A percentile compares a stretch with the other conserved stretches of the same genome.
Evolutionary conservation across 1,140 invertebrate species (phyloP).

Genomic region (Trichonephila clavata): DNA sequence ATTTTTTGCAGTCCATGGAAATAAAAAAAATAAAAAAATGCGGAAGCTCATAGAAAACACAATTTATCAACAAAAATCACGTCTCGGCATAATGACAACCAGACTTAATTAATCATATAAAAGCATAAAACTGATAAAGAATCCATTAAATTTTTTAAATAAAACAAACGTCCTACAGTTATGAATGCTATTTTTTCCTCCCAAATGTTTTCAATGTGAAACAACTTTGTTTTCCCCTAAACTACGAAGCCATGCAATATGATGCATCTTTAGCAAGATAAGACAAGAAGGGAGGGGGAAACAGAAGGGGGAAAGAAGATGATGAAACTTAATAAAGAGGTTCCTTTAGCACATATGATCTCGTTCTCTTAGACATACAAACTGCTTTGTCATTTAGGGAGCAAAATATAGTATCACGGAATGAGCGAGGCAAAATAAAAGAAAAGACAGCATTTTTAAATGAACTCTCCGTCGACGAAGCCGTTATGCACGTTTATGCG

Average conservation of each 20-base stretch:
- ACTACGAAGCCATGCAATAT: not conserved
- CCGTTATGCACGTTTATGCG: slow-evolving; percentile 68
- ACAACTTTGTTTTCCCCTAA: slow-evolving; percentile 1
- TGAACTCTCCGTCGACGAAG: slow-evolving; percentile 45
- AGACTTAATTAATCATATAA: not conserved
- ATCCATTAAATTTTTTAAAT: not conserved
- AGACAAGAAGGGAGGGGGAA: not conserved
- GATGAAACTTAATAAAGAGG: slow-evolving; percentile 11
- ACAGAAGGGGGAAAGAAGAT: not conserved
- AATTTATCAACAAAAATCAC: not conserved
- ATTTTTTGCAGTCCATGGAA: too few relatives aligned
- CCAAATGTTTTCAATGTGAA: not conserved
- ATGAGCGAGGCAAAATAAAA: not conserved
- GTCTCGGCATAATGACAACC: not conserved
- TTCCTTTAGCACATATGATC: not conserved
- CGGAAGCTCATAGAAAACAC: too few relatives aligned
- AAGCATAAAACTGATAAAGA: not conserved
- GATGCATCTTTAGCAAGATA: slow-evolving; percentile 17
- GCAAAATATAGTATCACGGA: slow-evolving; percentile 34
- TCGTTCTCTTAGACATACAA: slow-evolving; percentile 32
- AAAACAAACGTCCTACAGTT: not conserved
- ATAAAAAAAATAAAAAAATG: too few relatives aligned
- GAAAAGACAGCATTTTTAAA: slow-evolving; percentile 40
- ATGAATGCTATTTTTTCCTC: too few relatives aligned
- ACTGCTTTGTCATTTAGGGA: slow-evolving; percentile 44